These are phyloP conservation scores for Hydra vulgaris DNA, from an alignment of 30 jellyfish, hydroid and myxozoan species.

Conservation along the genomic window DNA sequence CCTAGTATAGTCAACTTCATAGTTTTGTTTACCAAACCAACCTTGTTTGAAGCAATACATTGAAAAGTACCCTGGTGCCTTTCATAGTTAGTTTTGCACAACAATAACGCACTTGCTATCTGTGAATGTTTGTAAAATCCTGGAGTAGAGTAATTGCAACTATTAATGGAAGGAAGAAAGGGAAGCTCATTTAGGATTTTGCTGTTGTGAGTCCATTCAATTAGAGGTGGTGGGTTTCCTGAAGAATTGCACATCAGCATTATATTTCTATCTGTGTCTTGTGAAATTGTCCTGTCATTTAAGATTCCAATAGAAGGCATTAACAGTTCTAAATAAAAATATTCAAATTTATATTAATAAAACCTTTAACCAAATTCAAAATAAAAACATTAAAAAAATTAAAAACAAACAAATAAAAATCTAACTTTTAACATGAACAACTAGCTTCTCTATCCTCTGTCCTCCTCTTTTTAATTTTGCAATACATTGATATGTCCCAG, in stretches of 20 bases:
- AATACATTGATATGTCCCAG: slow-evolving; percentile 50
- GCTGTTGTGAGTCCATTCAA: slow-evolving; percentile 40
- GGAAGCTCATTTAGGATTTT: neutral
- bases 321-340: slow-evolving; percentile 27
- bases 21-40: neutral
- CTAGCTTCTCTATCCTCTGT: neutral
- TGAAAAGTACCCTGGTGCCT: slow-evolving; percentile 49
- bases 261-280: slow-evolving; percentile 14
- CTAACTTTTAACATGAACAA: slow-evolving; percentile 5
- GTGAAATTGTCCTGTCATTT: slow-evolving; percentile 20
- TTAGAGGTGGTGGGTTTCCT: slow-evolving; percentile 70
- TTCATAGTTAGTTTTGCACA: slow-evolving; percentile 41
- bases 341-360: neutral
- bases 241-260: slow-evolving; percentile 36
- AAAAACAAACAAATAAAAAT: neutral
- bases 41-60: slow-evolving; percentile 45
- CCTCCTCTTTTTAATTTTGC: slow-evolving; percentile 42
- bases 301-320: slow-evolving; percentile 35
- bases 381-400: neutral
- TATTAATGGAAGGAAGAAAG: slow-evolving; percentile 7
- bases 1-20: slow-evolving; percentile 21
- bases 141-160: slow-evolving; percentile 28
- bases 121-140: slow-evolving; percentile 29
- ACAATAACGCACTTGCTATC: slow-evolving; percentile 4
- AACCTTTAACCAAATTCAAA: neutral